Evolutionary conservation across 2,797 vertebrate genomes (phyloP).

Genomic region (Linurgus olivaceus): DNA sequence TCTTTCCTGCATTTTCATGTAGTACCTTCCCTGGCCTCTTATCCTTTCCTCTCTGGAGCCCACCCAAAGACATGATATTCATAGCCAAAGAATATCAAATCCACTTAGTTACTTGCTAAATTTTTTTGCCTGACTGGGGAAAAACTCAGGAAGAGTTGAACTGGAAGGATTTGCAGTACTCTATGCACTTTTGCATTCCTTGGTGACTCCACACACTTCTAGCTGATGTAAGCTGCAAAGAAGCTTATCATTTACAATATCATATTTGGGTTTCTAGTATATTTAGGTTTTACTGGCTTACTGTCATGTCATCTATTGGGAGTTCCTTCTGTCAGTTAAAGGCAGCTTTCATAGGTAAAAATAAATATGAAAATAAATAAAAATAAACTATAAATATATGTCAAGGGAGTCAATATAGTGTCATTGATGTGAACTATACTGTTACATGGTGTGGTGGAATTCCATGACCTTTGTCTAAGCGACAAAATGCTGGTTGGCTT

Average conservation of each 20-base stretch:
- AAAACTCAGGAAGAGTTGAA: background rate
- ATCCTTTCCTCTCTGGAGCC: background rate
- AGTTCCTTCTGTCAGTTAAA: background rate
- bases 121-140: background rate
- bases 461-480: background rate
- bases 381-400: background rate
- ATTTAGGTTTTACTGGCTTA: background rate
- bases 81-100: background rate
- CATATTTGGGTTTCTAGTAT: background rate
- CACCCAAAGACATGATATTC: background rate
- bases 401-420: background rate
- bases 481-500: slow-evolving; percentile 15
- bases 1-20: background rate
- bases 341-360: background rate
- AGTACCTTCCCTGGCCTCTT: background rate
- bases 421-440: background rate
- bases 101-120: background rate
- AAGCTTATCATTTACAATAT: background rate
- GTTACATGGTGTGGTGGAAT: background rate
- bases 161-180: background rate
- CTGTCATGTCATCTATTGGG: background rate
- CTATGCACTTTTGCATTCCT: background rate
- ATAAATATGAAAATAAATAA: background rate
- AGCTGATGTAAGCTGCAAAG: background rate
- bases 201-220: background rate